phyloP scores from a whole-genome alignment of 2,888 invertebrate genomes.

The Formica aserva region DNA sequence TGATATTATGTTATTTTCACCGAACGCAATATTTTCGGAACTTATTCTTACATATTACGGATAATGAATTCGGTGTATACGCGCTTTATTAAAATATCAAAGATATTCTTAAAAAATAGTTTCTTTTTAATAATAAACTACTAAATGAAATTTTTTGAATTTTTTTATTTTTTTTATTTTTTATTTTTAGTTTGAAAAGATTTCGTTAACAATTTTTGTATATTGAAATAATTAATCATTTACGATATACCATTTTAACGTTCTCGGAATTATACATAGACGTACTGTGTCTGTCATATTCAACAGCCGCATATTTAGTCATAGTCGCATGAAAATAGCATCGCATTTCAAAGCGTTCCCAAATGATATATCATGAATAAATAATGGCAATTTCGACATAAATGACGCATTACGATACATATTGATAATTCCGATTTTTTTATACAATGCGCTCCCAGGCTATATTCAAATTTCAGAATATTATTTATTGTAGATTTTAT shows the following conservation, averaged over 20 bases:
- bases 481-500: neutral
- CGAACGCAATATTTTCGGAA: neutral
- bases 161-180: neutral
- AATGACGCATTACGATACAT: conserved; percentile 6
- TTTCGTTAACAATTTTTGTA: neutral
- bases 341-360: conserved; percentile 8
- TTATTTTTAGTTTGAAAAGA: neutral
- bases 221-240: conserved; percentile 11
- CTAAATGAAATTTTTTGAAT: neutral
- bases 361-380: conserved; percentile 18
- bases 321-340: conserved; percentile 29
- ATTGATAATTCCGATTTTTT: neutral
- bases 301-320: conserved; percentile 9
- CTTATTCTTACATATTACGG: neutral
- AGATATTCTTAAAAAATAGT: neutral
- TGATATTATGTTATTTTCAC: neutral
- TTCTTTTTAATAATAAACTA: neutral
- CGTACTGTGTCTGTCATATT: conserved; percentile 10
- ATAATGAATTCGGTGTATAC: neutral
- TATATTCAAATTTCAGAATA: neutral
- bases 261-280: neutral
- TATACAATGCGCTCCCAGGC: neutral
- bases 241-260: neutral
- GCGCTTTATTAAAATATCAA: neutral
- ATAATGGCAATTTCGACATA: neutral